Base-by-base conservation (phyloP, 2,888 invertebrate genomes). In the Lypha dubia region DNA sequence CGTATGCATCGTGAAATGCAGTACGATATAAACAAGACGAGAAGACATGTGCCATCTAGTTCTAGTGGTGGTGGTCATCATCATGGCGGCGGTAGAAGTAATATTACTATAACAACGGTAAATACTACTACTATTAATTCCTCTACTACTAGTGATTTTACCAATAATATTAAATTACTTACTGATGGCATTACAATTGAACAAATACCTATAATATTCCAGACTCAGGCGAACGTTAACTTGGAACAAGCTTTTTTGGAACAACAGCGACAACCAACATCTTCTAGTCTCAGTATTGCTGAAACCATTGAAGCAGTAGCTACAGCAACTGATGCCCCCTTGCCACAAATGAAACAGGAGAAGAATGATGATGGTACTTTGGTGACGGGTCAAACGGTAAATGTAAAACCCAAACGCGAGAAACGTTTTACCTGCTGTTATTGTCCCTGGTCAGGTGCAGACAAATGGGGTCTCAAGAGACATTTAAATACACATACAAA, bases 401-500 rank as follows among this genome's bases (percentile, higher is more conserved):
- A 87, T 67, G 71, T 90, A 17, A 92, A 92, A 76, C 90, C 92
- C 2, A 95, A 93, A 92, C 94, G 94, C 67, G 95, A 95, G 90
- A 95, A 95, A 88, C 94, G 96, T 88, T 96, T 96, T 93, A 95
- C 96, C 87, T 98, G 98, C 93, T 96, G 96, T 91, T 97, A 97
- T 91, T 98, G 98, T 92, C 94, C 97, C 24, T 98, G 97, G 97
- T 96, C 96, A 49, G 98, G 98, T 24, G 97, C 96, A 77, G 98
- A 98, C 93, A 97, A 97, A 92, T 98, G 98, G 98, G 97, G 97
- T 89, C 93, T 98, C 83, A 97, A 98, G 92, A 94, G 98, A 62
- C 98, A 98, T 92, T 94, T 98, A 89, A 98, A 98, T 93, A 98
- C 97, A 44, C 98, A 98, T 92, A 94, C 97, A 90, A 98, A 98